Evolutionary conservation across 2,797 vertebrate genomes (phyloP).

Genomic region (Leuciscus waleckii): DNA sequence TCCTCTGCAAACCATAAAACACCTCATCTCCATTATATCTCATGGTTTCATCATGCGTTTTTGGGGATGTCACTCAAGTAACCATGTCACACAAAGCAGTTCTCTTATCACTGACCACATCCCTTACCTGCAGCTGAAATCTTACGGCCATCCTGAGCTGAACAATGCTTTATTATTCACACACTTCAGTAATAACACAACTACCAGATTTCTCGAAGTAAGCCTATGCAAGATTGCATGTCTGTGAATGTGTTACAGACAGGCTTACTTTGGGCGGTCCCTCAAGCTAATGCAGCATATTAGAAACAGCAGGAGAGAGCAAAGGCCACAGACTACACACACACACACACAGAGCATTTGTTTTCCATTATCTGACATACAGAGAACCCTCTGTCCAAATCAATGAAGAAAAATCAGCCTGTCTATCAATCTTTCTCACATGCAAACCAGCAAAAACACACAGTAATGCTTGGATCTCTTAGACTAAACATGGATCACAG

Average conservation of each 20-base stretch:
- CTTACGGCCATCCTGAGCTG: not conserved
- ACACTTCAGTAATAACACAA: constrained; percentile 4
- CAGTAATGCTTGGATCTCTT: constrained; percentile 56
- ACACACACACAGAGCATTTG: constrained; percentile 66
- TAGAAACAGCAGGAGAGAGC: constrained; percentile 55
- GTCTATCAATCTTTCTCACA: constrained; percentile 65
- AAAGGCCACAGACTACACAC: constrained; percentile 40
- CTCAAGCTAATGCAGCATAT: constrained; percentile 50
- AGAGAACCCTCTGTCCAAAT: constrained; percentile 62
- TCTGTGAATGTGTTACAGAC: constrained; percentile 3
- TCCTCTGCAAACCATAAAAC: not conserved
- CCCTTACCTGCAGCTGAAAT: not conserved
- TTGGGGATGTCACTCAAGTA: not conserved
- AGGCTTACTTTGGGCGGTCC: constrained; percentile 39
- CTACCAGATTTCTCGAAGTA: not conserved
- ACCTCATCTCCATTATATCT: not conserved
- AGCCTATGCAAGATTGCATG: not conserved
- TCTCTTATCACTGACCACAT: not conserved
- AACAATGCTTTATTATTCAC: not conserved
- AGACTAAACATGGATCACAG: constrained; percentile 46
- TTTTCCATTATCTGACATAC: constrained; percentile 70
- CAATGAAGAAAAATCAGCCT: constrained; percentile 56
- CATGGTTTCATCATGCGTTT: not conserved
- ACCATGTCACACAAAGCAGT: not conserved
- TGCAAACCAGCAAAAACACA: constrained; percentile 48